Evolutionary conservation across 2,113 vertebrate species (phyloP).

Genomic region (Ageneiosus marmoratus): DNA sequence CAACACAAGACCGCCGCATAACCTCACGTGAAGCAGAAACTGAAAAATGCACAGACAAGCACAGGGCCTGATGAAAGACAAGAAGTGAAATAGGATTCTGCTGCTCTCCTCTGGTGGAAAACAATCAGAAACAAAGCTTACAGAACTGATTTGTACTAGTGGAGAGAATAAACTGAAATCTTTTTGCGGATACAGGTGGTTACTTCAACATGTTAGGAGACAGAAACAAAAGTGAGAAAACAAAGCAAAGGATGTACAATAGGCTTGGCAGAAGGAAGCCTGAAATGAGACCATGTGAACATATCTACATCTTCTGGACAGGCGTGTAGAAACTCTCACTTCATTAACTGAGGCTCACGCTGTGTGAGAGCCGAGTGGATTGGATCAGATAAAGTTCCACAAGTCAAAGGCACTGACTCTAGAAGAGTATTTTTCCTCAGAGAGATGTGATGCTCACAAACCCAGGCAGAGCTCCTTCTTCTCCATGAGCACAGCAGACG

Average conservation of each 20-base stretch:
- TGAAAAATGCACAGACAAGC: conserved; percentile 1
- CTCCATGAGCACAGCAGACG: background rate
- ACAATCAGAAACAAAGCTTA: background rate
- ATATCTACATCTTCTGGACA: background rate
- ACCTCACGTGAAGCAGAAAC: conserved; percentile 24
- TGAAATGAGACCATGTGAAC: background rate
- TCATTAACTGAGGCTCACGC: background rate
- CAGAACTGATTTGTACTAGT: background rate
- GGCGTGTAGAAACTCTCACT: background rate
- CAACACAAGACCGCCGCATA: conserved; percentile 38
- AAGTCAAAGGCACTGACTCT: background rate
- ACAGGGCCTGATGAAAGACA: background rate
- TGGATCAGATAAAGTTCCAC: background rate
- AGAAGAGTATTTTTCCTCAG: background rate
- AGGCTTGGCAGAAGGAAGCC: background rate
- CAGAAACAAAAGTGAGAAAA: background rate
- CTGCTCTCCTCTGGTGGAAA: background rate
- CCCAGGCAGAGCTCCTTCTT: background rate
- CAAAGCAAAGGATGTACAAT: background rate
- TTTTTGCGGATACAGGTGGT: background rate
- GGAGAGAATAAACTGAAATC: background rate
- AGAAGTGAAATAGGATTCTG: background rate
- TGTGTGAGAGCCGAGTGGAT: background rate
- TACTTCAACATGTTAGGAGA: background rate
- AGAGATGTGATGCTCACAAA: background rate